phyloP scores from a whole-genome alignment of 2,888 invertebrate species.

The Disparrhopalites patrizii region DNA sequence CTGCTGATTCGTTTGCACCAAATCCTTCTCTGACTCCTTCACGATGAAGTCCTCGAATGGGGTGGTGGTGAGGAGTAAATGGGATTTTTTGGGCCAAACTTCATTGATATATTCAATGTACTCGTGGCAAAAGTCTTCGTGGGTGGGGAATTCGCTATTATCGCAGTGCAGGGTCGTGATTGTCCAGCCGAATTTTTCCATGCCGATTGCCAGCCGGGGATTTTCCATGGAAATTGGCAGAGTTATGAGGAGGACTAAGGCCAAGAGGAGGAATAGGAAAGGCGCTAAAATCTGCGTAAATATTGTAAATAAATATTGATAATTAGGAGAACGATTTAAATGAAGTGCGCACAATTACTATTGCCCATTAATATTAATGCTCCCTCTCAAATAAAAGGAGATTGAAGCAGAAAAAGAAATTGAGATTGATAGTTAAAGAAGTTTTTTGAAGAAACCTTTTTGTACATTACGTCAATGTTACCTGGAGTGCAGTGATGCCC shows the following conservation, averaged over 20 bases:
- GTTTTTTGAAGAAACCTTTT: background rate
- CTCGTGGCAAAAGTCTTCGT: background rate
- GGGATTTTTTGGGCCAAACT: constrained; percentile 51
- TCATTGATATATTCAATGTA: background rate
- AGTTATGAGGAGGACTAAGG: constrained; percentile 60
- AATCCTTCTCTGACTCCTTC: constrained; percentile 48
- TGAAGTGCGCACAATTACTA: constrained; percentile 67
- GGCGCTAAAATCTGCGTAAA: constrained; percentile 63
- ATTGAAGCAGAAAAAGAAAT: too few relatives aligned
- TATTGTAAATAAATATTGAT: constrained; percentile 50
- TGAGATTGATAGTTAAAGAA: constrained; percentile 27
- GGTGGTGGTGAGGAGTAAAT: constrained; percentile 52
- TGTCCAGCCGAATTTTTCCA: background rate
- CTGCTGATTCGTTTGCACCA: constrained; percentile 51
- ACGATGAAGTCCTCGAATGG: background rate
- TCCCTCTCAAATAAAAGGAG: too few relatives aligned
- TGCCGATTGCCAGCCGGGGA: background rate
- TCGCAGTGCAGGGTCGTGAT: background rate
- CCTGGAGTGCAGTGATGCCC: too few relatives aligned
- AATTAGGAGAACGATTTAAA: constrained; percentile 65
- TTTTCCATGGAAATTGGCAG: constrained; percentile 49
- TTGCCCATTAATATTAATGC: constrained; percentile 69
- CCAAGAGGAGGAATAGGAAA: constrained; percentile 60
- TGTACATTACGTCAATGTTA: too few relatives aligned
- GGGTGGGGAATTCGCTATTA: background rate